Percentiles rank a stretch among this genome's conserved stretches.
Evolutionary conservation across 2,113 vertebrate genomes (phyloP).

Genomic region (Bombycilla garrulus): DNA sequence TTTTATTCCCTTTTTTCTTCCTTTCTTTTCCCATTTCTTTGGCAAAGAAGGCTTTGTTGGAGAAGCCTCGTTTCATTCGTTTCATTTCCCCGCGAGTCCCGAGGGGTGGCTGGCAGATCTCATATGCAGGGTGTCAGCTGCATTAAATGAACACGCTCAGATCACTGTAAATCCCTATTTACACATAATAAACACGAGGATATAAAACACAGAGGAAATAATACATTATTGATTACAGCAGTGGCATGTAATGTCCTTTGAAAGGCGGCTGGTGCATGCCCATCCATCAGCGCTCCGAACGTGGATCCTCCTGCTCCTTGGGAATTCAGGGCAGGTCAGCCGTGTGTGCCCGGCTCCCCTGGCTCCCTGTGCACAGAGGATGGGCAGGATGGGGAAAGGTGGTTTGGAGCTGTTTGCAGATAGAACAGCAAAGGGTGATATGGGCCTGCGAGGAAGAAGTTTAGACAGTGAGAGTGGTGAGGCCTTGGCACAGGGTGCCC

Average conservation of each 20-base stretch:
- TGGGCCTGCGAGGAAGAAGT: neutral
- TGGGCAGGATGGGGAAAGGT: neutral
- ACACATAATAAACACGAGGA: constrained; percentile 58
- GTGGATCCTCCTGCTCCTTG: neutral
- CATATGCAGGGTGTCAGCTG: constrained; percentile 14
- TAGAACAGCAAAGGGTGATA: accelerated
- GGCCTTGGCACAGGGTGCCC: neutral
- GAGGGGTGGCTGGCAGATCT: neutral
- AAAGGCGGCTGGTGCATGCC: neutral
- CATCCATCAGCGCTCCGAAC: accelerated
- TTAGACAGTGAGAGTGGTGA: accelerated
- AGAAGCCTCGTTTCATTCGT: neutral
- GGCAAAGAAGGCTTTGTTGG: neutral
- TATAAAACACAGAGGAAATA: constrained; percentile 9
- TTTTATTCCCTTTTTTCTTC: neutral
- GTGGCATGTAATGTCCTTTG: constrained; percentile 5
- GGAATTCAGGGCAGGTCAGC: neutral
- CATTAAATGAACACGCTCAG: constrained; percentile 25
- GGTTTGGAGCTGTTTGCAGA: neutral
- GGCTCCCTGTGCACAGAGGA: neutral
- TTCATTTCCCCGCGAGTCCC: constrained; percentile 26
- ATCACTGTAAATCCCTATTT: constrained; percentile 68
- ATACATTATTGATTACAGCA: constrained; percentile 67
- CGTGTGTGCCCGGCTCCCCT: neutral
- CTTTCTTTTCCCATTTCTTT: neutral